Conservation (phyloP, 2,797 vertebrate species). For the Smutsia gigantea region DNA sequence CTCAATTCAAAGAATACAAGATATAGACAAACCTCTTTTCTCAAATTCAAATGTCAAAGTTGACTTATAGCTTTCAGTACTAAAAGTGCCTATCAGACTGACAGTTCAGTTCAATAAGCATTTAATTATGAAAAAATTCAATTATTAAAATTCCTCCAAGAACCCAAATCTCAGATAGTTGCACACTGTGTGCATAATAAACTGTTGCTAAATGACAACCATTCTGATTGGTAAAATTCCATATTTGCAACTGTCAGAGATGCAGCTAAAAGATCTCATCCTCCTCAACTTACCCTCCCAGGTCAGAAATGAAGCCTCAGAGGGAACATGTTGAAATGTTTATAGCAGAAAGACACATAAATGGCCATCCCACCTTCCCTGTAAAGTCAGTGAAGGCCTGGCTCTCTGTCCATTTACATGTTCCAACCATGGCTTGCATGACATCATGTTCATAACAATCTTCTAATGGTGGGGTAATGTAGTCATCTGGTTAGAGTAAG, state of each 20-base stretch:
- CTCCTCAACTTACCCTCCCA: rapidly evolving
- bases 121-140: not conserved
- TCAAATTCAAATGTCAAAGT: not conserved
- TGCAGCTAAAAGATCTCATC: not conserved
- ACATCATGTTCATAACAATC: not conserved
- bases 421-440: rapidly evolving
- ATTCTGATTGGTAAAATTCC: not conserved
- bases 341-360: not conserved
- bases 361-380: not conserved
- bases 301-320: not conserved
- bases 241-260: not conserved
- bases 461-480: not conserved
- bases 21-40: not conserved
- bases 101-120: not conserved
- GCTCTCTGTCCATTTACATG: not conserved
- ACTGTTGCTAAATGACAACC: not conserved
- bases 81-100: not conserved
- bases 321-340: not conserved
- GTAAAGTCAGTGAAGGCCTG: not conserved
- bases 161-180: not conserved
- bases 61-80: not conserved
- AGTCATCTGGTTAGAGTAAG: not conserved
- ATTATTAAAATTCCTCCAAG: not conserved
- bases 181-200: not conserved
- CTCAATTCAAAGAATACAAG: not conserved